Base-by-base conservation (phyloP, 2,113 vertebrate species). In the Silurus glanis region DNA sequence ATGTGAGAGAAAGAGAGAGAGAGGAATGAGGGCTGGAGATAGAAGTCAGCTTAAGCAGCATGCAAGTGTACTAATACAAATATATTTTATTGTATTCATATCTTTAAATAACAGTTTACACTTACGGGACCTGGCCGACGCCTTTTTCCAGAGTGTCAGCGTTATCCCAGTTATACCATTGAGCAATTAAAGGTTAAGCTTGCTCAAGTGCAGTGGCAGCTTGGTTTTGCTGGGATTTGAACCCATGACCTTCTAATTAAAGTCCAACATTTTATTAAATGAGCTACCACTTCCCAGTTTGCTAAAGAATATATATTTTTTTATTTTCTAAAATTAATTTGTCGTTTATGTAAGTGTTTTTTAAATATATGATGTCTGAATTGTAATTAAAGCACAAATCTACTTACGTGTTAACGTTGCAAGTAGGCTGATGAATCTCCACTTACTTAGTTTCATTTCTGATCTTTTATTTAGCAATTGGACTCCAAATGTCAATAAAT, bases 401-500 rank as follows among this genome's bases (percentile, higher is more conserved):
- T 47, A 72, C 14, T 19, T 19, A 17, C n/a, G n/a, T 79, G 53
- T 28, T 56, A 37, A 37, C 28, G 28, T 37, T 37, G 28, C 1
- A 28, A 55, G 47, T 25, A 45, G 10, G 37, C 47, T 25, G 13
- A 14, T 79, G 25, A 49, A 51, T 53, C 55, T 66, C 14, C 37
- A 45, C 56, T 53, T n/a, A 17, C 21, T 78, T 23, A 47, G 19
- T 74, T 78, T 61, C 9, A 53, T 80, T 82, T 81, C 23, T 83
- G 6, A 53, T 89, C 23, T 16, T 6, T 10, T 49, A n/a, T 85
- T 37, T 74, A 90, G 89, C 72, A 17, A 90, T 90, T 61, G 89
- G 89, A 84, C 80, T 89, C 61, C 89, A 90, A 67, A 87, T 85
- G 79, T 89, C 89, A 28, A n/a, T 89, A 45, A 69, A 87, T 37